Evolutionary conservation across 2,113 vertebrate species (phyloP).

Genomic region (Lycocorax pyrrhopterus): DNA sequence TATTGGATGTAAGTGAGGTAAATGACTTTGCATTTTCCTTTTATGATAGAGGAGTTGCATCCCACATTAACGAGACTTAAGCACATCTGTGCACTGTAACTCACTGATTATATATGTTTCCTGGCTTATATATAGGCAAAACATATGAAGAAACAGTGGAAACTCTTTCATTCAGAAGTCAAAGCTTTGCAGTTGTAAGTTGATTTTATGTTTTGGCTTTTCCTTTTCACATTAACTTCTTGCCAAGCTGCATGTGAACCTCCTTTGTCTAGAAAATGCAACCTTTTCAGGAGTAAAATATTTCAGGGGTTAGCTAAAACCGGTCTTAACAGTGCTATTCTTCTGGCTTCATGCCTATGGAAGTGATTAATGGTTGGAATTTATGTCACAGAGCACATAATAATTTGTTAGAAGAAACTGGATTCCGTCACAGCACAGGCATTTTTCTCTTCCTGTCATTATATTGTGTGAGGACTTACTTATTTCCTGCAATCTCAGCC

Average conservation of each 20-base stretch:
- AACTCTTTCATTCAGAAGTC: constrained; percentile 73
- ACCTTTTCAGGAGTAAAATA: constrained; percentile 1
- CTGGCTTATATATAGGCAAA: constrained; percentile 46
- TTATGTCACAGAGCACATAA: constrained; percentile 58
- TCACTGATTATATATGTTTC: constrained; percentile 20
- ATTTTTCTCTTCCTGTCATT: constrained; percentile 66
- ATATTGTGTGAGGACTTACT: constrained; percentile 46
- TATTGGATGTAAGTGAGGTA: neutral
- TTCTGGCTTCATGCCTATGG: constrained; percentile 52
- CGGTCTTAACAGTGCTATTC: neutral
- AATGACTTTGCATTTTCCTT: neutral
- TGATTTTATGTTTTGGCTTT: constrained; percentile 47
- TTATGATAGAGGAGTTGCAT: neutral
- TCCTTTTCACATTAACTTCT: constrained; percentile 12
- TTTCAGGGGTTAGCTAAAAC: constrained; percentile 26
- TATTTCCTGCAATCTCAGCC: constrained; percentile 45
- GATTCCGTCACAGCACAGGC: constrained; percentile 51
- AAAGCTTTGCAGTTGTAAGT: constrained; percentile 76
- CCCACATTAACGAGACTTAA: neutral
- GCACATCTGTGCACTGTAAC: neutral
- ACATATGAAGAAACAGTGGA: constrained; percentile 63
- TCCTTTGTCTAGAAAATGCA: constrained; percentile 42
- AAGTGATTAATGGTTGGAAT: constrained; percentile 60
- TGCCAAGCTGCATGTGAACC: constrained; percentile 49
- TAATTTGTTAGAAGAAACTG: constrained; percentile 61